Conservation (phyloP, 2,888 invertebrate species). For the Agrilus cyanescens region DNA sequence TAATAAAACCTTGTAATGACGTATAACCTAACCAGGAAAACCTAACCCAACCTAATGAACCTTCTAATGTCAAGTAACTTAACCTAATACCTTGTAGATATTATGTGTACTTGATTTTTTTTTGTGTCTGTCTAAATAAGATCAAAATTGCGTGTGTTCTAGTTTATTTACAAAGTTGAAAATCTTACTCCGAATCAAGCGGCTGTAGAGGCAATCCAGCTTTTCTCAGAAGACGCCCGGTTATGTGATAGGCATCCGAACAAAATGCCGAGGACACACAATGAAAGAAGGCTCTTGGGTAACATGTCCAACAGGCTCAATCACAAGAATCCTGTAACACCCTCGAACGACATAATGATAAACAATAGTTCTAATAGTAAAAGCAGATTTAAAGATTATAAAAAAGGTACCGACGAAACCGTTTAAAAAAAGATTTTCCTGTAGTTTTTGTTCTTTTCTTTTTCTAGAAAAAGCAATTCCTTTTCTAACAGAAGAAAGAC, state of each 20-base stretch:
- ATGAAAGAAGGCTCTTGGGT: slow-evolving; percentile 14
- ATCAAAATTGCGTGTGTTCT: neutral
- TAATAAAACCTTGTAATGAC: too few relatives aligned
- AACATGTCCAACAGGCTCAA: slow-evolving; percentile 9
- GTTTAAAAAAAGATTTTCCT: neutral
- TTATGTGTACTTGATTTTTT: too few relatives aligned
- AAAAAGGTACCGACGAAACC: slow-evolving; percentile 6
- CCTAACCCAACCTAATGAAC: too few relatives aligned
- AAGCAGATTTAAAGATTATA: slow-evolving; percentile 9
- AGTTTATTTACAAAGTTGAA: slow-evolving; percentile 41
- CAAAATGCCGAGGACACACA: slow-evolving; percentile 56
- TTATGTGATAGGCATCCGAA: slow-evolving; percentile 67
- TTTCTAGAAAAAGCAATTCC: slow-evolving; percentile 30
- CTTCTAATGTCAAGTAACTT: too few relatives aligned
- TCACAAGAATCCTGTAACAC: slow-evolving; percentile 11
- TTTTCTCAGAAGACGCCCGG: slow-evolving; percentile 74
- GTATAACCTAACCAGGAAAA: too few relatives aligned
- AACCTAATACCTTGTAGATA: too few relatives aligned
- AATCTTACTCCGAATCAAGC: slow-evolving; percentile 78
- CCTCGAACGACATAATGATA: slow-evolving; percentile 24
- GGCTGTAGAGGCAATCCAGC: slow-evolving; percentile 76
- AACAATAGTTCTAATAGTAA: slow-evolving; percentile 22
- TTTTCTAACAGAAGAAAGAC: slow-evolving; percentile 61
- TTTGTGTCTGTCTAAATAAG: too few relatives aligned
- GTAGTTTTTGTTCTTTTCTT: neutral